These are phyloP conservation scores for Pseudorectes ferrugineus DNA, from an alignment of 2,113 vertebrate species.

Conservation along the genomic window DNA sequence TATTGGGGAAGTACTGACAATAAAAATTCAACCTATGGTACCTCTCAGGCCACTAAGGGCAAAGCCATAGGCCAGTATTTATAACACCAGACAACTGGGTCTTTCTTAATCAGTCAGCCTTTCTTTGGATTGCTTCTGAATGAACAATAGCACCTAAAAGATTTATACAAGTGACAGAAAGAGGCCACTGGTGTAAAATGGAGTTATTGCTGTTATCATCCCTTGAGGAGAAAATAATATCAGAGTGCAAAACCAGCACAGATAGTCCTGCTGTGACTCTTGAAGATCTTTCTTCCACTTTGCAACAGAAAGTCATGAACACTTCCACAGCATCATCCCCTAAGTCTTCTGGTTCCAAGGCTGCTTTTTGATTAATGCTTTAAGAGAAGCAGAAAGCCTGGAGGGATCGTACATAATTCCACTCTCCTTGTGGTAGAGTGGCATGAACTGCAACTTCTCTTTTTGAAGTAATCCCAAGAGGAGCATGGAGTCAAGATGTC, in stretches of 20 bases:
- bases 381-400: background rate
- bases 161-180: background rate
- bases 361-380: background rate
- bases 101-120: constrained; percentile 20
- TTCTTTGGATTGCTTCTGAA: constrained; percentile 16
- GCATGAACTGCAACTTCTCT: background rate
- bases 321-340: background rate
- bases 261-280: background rate
- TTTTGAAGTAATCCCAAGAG: background rate
- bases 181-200: background rate
- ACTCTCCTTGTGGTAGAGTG: background rate
- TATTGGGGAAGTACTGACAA: constrained; percentile 29
- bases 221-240: background rate
- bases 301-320: background rate
- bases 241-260: background rate
- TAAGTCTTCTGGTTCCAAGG: background rate
- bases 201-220: background rate
- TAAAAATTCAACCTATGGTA: background rate
- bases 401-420: background rate
- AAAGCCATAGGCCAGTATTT: background rate
- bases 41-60: constrained; percentile 29
- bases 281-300: background rate
- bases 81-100: background rate
- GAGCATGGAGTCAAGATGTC: background rate
- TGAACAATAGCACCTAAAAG: background rate